Conservation (phyloP, 2,113 vertebrate genomes). For the Silurus glanis region DNA sequence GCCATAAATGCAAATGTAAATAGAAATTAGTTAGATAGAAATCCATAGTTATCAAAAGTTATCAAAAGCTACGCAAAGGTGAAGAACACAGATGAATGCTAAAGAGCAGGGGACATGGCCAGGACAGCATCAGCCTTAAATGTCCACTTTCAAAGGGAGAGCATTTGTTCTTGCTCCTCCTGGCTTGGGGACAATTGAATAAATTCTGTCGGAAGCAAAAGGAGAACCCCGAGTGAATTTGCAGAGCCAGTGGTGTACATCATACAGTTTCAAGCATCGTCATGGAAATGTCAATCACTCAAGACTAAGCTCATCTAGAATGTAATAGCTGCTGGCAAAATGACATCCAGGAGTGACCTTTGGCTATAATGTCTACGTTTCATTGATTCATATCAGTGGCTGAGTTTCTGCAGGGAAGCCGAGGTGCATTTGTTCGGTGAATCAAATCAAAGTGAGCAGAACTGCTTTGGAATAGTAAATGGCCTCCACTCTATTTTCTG, state of each 20-base stretch:
- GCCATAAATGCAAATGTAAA: too few relatives aligned
- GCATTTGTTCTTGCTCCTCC: slow-evolving; percentile 14
- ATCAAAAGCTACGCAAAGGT: background rate
- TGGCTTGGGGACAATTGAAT: background rate
- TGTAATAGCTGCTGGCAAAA: slow-evolving; percentile 16
- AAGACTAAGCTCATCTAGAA: slow-evolving; percentile 13
- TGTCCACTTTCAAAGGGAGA: background rate
- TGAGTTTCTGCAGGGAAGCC: slow-evolving; percentile 20
- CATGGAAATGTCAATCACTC: slow-evolving; percentile 36
- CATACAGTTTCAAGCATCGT: slow-evolving; percentile 15
- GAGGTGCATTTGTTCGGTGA: slow-evolving; percentile 24
- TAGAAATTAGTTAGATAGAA: too few relatives aligned
- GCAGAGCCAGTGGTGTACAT: slow-evolving; percentile 10
- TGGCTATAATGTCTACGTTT: slow-evolving; percentile 33
- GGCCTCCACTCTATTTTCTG: slow-evolving; percentile 21
- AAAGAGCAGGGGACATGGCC: background rate
- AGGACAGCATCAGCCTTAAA: background rate
- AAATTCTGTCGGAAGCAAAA: slow-evolving; percentile 1
- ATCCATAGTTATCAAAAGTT: too few relatives aligned
- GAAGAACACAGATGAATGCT: background rate
- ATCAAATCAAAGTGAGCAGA: slow-evolving; percentile 35
- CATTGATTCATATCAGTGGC: slow-evolving; percentile 36
- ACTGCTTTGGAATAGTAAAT: slow-evolving; percentile 31
- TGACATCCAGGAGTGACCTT: slow-evolving; percentile 31
- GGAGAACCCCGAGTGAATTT: slow-evolving; percentile 15